Evolutionary conservation across 1,140 invertebrate species (phyloP), one percentile per base, ranked within the genome.

Genomic region (Plectus sambesii): DNA sequence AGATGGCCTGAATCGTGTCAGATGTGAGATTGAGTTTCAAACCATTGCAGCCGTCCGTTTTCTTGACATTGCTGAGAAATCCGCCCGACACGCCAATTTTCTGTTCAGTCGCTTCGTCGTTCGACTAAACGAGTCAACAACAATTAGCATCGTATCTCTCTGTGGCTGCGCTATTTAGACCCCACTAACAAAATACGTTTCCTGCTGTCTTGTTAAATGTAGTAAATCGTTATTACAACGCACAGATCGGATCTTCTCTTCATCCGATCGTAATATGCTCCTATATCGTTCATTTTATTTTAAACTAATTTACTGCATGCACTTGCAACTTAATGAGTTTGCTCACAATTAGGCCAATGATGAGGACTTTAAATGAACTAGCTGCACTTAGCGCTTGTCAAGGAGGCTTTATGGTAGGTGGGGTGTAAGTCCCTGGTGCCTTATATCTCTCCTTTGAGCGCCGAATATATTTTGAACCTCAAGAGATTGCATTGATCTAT

Each of bases 1-100:
- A 98, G 74, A 99, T 94, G 63, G 86, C 86, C 61, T 94, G 82
- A 70, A 98, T 96, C 36, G 96, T 84, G 71, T 99, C 93, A 41
- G 83, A 78, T 8, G 89, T 96, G 42, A 99, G 78, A 74, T 97
- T 98, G 70, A 98, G 96, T 71, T 88, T 87, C 12, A 98, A 77
- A 33, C 87, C 87, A 74, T 96, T 96, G 62, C 83, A 88, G 30
- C 90, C 92, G 73, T 98, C 92, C 20, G 87, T 87, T 74, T 94
- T 84, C 6, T 60, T 68, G 29, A 73, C 60, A 25, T 51, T 58
- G 15, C 48, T 49, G 61, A 87, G 68, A 72, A 88, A 87, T 20
- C 83, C 84, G 39, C 82, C 82, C n/a, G 83, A 85, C 6, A 87
- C 82, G 52, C 87, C 87, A 56, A 87, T 84, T 62, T 85, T 82